Evolutionary conservation across 2,113 vertebrate genomes (phyloP).

Genomic region (Anolis carolinensis): DNA sequence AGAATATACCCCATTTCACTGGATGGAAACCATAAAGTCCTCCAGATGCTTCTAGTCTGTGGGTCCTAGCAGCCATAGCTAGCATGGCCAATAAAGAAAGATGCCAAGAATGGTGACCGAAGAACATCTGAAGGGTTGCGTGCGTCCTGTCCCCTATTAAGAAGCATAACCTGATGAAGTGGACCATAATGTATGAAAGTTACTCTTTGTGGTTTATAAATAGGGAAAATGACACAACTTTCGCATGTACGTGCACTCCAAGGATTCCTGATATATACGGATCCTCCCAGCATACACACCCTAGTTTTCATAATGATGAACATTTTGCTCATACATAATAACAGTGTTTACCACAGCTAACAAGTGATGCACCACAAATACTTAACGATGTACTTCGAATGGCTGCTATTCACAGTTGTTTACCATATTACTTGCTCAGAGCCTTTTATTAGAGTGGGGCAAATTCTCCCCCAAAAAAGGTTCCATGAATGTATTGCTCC

Average conservation of each 20-base stretch:
- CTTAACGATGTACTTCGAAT: constrained; percentile 23
- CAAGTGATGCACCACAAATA: neutral
- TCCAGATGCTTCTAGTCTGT: no score
- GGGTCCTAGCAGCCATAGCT: no score
- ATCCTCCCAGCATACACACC: neutral
- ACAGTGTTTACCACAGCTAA: neutral
- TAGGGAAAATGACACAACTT: neutral
- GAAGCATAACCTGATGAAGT: neutral
- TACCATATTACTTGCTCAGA: constrained; percentile 9
- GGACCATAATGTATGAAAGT: neutral
- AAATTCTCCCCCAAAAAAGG: constrained; percentile 54
- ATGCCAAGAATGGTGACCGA: no score
- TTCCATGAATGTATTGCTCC: constrained; percentile 68
- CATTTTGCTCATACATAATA: constrained; percentile 11
- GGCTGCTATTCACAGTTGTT: fast-evolving
- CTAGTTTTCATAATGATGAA: neutral
- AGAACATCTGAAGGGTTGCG: no score
- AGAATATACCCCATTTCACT: no score
- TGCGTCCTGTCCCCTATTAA: no score
- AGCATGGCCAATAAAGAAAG: no score
- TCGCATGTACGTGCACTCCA: neutral
- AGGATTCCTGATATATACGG: neutral
- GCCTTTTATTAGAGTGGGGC: constrained; percentile 59
- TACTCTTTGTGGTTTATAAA: neutral
- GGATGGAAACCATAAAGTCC: no score